A percentile compares a stretch with the other conserved stretches of the same genome.
phyloP scores from a whole-genome alignment of 30 jellyfish, hydroid and myxozoan species.

The Chironex yamaguchii region DNA sequence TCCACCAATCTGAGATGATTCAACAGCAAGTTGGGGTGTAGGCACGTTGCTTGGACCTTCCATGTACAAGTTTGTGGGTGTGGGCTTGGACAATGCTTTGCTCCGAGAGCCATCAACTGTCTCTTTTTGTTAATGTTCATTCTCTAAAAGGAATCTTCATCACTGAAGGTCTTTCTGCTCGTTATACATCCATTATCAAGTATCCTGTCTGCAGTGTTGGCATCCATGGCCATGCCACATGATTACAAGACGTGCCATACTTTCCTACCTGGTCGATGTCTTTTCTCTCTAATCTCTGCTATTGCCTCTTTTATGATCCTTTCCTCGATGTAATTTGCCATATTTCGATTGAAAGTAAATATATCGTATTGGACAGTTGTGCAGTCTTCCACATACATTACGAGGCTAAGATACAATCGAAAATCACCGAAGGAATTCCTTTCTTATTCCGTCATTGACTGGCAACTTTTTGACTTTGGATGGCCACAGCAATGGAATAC shows the following conservation, averaged over 20 bases:
- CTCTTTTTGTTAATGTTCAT: neutral
- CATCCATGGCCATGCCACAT: constrained; percentile 25
- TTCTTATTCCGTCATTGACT: too few species aligned
- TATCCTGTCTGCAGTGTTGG: constrained; percentile 11
- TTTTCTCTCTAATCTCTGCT: constrained; percentile 1
- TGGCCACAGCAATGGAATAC: too few species aligned
- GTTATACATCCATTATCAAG: constrained; percentile 5
- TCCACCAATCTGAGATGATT: constrained; percentile 6
- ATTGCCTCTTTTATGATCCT: constrained; percentile 14
- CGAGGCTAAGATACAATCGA: too few species aligned
- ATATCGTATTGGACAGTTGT: too few species aligned
- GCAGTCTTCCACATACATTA: too few species aligned
- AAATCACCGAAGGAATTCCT: too few species aligned
- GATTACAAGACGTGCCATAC: constrained; percentile 3
- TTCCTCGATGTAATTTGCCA: constrained; percentile 10
- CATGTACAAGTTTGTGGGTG: constrained; percentile 1
- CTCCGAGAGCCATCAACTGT: constrained; percentile 18
- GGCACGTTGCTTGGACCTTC: constrained; percentile 8
- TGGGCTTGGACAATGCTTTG: constrained; percentile 3
- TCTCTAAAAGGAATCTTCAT: constrained; percentile 10
- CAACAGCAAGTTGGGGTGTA: constrained; percentile 25
- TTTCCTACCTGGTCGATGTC: constrained; percentile 12
- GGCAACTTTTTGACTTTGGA: too few species aligned
- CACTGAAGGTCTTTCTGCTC: constrained; percentile 2
- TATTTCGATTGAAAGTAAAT: too few species aligned